Conservation (phyloP, 1,140 invertebrate genomes). For the Prorops nasuta region DNA sequence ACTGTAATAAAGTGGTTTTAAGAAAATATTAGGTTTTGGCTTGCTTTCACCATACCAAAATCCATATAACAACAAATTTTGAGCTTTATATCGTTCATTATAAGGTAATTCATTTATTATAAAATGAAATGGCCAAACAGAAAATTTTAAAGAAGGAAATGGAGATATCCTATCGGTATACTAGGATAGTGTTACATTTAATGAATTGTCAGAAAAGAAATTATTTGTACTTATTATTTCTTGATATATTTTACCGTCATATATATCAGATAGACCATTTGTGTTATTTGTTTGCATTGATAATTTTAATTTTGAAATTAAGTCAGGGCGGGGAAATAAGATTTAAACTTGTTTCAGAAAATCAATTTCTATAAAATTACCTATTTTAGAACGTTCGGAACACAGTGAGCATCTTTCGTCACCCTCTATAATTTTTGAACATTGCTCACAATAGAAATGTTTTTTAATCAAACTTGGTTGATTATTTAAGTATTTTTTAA, state of each 20-base stretch:
- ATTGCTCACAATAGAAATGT: background rate
- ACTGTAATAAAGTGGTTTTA: background rate
- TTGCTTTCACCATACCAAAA: background rate
- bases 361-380: background rate
- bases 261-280: background rate
- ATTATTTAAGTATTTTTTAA: background rate
- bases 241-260: background rate
- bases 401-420: background rate
- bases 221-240: background rate
- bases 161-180: slow-evolving; percentile 4
- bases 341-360: background rate
- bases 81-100: background rate
- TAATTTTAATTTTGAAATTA: background rate
- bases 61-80: slow-evolving; percentile 2
- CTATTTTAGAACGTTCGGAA: background rate
- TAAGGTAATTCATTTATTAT: background rate
- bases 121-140: slow-evolving; percentile 12
- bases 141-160: slow-evolving; percentile 1
- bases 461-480: background rate
- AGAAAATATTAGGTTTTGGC: background rate
- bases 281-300: background rate
- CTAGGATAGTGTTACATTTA: slow-evolving; percentile 9
- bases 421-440: background rate
- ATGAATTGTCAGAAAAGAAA: background rate
- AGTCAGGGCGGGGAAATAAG: background rate